phyloP scores from a whole-genome alignment of 2,888 invertebrate genomes.

The Nezara viridula region DNA sequence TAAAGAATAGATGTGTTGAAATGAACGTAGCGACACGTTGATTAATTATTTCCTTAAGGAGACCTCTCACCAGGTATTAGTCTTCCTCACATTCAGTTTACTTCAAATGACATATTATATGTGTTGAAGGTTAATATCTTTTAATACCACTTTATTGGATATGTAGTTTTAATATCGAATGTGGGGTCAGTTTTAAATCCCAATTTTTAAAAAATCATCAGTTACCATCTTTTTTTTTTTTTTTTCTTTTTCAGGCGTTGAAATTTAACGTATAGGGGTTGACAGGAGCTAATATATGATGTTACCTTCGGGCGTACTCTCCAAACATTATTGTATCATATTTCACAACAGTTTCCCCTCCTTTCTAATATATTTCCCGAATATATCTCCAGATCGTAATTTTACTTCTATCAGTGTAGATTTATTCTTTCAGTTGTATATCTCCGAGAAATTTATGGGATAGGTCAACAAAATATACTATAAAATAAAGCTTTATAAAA shows the following conservation, averaged over 20 bases:
- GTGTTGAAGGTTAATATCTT: not conserved
- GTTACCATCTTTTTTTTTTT: too few species aligned
- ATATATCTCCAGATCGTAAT: constrained; percentile 16
- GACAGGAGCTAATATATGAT: not conserved
- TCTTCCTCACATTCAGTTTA: not conserved
- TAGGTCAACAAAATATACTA: too few species aligned
- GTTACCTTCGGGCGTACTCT: not conserved
- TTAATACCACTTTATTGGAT: not conserved
- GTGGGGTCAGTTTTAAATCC: not conserved
- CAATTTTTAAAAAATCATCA: not conserved
- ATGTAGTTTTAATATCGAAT: not conserved
- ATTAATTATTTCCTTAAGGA: not conserved
- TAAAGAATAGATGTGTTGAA: not conserved
- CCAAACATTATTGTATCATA: constrained; percentile 11
- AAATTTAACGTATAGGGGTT: not conserved
- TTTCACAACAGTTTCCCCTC: not conserved
- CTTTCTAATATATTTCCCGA: not conserved
- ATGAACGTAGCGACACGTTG: not conserved
- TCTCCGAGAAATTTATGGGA: too few species aligned
- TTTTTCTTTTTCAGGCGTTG: not conserved
- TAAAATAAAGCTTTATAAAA: too few species aligned
- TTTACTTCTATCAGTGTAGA: not conserved
- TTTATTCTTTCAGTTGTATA: not conserved
- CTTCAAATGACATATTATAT: not conserved
- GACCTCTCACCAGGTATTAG: not conserved